A percentile compares a stretch with the other conserved stretches of the same genome.
These are phyloP conservation scores for Orthosia cruda DNA, from an alignment of 2,888 invertebrate species.

Conservation along the genomic window DNA sequence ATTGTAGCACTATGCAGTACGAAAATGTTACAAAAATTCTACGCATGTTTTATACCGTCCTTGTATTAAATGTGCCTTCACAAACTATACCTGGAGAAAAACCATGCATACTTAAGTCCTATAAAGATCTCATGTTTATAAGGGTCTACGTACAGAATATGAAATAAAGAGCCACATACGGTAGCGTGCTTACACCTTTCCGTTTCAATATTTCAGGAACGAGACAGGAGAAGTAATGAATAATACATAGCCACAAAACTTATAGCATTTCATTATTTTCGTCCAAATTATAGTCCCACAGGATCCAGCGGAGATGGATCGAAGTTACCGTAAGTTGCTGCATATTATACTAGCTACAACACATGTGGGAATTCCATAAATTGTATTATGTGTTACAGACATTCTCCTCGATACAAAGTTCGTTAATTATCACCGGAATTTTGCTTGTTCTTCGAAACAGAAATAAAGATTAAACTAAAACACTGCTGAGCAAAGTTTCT, in stretches of 20 bases:
- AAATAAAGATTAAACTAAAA: conserved; percentile 35
- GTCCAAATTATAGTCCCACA: conserved; percentile 79
- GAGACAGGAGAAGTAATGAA: conserved; percentile 69
- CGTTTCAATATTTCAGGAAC: conserved; percentile 58
- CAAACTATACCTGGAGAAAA: conserved; percentile 44
- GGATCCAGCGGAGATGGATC: conserved; percentile 73
- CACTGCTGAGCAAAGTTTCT: conserved; percentile 26
- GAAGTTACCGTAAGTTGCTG: conserved; percentile 75
- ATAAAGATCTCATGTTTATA: conserved; percentile 57
- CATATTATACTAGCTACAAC: conserved; percentile 78
- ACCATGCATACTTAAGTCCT: conserved; percentile 52
- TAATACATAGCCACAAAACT: conserved; percentile 77
- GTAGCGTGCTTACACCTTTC: conserved; percentile 39
- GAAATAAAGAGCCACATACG: conserved; percentile 53
- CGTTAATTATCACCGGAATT: conserved; percentile 51
- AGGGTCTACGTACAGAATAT: conserved; percentile 48
- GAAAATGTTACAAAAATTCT: conserved; percentile 29
- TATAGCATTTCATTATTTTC: conserved; percentile 82
- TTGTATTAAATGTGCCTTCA: conserved; percentile 36
- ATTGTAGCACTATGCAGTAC: not conserved
- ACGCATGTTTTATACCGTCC: conserved; percentile 38
- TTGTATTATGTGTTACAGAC: conserved; percentile 63
- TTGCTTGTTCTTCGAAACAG: conserved; percentile 20
- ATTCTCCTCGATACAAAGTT: conserved; percentile 33
- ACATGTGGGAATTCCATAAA: conserved; percentile 72